Base-by-base conservation (phyloP, 2,888 invertebrate species). In the Hyppa rectilinea region DNA sequence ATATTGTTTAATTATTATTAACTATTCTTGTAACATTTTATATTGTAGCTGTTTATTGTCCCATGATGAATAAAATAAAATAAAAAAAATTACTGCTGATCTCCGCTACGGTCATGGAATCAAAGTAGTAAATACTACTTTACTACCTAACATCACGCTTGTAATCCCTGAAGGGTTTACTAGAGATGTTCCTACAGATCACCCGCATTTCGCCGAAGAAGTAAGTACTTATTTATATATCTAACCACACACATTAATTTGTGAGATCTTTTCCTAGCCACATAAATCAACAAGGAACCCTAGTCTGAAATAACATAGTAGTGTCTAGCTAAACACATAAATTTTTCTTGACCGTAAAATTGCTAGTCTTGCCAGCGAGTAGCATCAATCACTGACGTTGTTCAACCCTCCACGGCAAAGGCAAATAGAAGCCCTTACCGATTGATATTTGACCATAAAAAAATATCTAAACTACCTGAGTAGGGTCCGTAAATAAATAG, bases 331-430 rank as follows among this genome's bases (percentile, higher is more conserved):
- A 58, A 78, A 74, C 75, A 70, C 71, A 87, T 85, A 83, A 76
- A 85, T 87, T 83, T 79, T 74, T 69, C 80, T 72, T 78, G 64
- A 73, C 81, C 83, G 75, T 68, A 75, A 84, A 82, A 80, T 82
- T 82, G 73, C 60, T 78, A 79, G 82, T 71, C 78, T 70, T 64
- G 50, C 40, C 69, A 31, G 62, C 69, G 65, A 71, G 65, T 68
- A 75, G 63, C 77, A 86, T 88, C 83, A 84, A 89, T 85, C 87
- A 87, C 80, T 60, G 67, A 47, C 62, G 67, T 75, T 79, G 59
- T 83, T 69, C 70, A 80, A 81, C 76, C 82, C 82, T 78, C 73
- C 66, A 61, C 69, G 71, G 67, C 53, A 47, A 38, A 71, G 43
- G 78, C 70, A 82, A 83, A 83, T 83, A 78, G 81, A 71, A 75